Percentiles rank a stretch among this genome's conserved stretches.
phyloP scores from a whole-genome alignment of 1,140 invertebrate genomes.

The Globodera rostochiensis region DNA sequence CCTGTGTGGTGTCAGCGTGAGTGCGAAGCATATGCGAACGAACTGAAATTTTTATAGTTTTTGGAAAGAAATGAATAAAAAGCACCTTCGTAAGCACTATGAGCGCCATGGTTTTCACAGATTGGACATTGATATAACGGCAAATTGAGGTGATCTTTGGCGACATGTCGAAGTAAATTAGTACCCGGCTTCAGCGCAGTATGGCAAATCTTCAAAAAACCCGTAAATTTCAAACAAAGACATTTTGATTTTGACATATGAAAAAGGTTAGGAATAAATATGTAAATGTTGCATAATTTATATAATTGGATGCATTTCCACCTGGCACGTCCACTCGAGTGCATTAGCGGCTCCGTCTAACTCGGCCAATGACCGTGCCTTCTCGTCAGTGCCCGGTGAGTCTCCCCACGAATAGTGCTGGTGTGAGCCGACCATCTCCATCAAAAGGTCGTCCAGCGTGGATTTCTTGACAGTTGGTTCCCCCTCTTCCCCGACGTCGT shows the following conservation, averaged over 20 bases:
- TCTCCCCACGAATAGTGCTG: background rate
- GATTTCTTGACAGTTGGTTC: background rate
- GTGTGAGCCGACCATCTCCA: conserved; percentile 8
- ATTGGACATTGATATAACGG: conserved; percentile 56
- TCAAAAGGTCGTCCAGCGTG: conserved; percentile 5
- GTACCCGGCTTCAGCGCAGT: conserved; percentile 55
- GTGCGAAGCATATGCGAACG: conserved; percentile 50
- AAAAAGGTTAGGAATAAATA: too few species aligned
- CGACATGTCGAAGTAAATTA: conserved; percentile 56
- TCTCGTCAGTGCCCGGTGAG: conserved; percentile 17
- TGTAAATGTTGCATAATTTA: too few species aligned
- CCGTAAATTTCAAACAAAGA: too few species aligned
- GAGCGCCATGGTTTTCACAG: conserved; percentile 52
- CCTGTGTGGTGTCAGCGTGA: conserved; percentile 30
- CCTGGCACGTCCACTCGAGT: conserved; percentile 48
- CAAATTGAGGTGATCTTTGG: conserved; percentile 53
- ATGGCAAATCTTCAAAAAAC: conserved; percentile 38
- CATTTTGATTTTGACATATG: too few species aligned
- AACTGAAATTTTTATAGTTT: conserved; percentile 25
- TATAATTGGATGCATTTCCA: background rate
- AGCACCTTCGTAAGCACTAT: conserved; percentile 52
- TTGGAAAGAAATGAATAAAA: background rate
- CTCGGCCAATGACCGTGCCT: conserved; percentile 6
- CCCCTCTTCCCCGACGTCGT: background rate
- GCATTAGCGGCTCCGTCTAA: conserved; percentile 27